A percentile compares a stretch with the other conserved stretches of the same genome.
Evolutionary conservation across 2,113 vertebrate genomes (phyloP).

Genomic region (Aptenodytes forsteri): DNA sequence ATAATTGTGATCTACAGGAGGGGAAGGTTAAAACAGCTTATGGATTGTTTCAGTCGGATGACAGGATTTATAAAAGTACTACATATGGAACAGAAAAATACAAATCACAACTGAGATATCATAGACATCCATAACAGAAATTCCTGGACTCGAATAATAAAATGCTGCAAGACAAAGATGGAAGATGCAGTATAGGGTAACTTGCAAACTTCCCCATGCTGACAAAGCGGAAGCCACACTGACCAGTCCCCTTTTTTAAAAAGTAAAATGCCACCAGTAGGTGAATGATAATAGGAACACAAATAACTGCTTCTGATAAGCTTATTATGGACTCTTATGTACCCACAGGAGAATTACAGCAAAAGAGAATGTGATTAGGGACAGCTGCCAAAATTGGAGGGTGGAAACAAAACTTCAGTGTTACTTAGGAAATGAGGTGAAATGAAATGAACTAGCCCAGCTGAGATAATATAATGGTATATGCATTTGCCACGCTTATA

Average conservation of each 20-base stretch:
- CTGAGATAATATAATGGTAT: slow-evolving; percentile 34
- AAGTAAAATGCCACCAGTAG: background rate
- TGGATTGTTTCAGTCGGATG: background rate
- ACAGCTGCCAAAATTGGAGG: slow-evolving; percentile 6
- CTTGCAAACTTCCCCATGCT: background rate
- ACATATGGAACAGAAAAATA: background rate
- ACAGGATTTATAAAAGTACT: background rate
- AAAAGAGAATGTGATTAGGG: slow-evolving; percentile 4
- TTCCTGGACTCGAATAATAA: background rate
- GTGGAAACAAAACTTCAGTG: slow-evolving; percentile 12
- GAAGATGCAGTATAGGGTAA: background rate
- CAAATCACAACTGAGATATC: background rate
- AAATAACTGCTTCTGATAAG: slow-evolving; percentile 1
- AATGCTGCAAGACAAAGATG: background rate
- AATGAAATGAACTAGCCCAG: background rate
- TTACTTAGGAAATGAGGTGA: background rate
- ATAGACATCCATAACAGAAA: background rate
- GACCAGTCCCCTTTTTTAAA: background rate
- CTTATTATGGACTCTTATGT: background rate
- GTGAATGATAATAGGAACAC: background rate
- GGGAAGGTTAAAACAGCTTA: background rate
- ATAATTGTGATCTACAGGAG: background rate
- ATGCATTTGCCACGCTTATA: slow-evolving; percentile 1
- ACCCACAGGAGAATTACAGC: background rate
- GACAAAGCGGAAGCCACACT: background rate